Base-by-base conservation (phyloP, 2,888 invertebrate genomes). In the Orchesellides sinensis region DNA sequence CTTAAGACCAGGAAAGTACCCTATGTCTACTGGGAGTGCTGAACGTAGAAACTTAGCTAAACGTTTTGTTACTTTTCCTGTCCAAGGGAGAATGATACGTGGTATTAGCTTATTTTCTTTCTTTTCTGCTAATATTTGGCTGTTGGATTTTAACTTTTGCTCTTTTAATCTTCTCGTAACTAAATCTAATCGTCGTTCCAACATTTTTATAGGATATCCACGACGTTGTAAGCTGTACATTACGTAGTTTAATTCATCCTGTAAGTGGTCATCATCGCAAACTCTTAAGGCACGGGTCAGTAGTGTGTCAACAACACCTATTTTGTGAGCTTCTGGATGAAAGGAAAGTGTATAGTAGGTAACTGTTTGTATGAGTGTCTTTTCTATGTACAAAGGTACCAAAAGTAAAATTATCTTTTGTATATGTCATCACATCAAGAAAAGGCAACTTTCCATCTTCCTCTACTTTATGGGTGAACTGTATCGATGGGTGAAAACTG, bases 271-370 rank as follows among this genome's bases (percentile, higher is more conserved):
- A n/a, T 29, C 61, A 32, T 74, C 74, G 45, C 56, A 81, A 14
- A 81, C 14, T 32, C 21, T n/a, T n/a, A n/a, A n/a, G n/a, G 68
- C 68, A 12, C 68, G 2, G 1, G 49, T 47, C 1, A 68, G 25
- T 17, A 47, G 25, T 25, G 47, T 68, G 52, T 47, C 68, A 2
- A 68, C 52, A 1, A 68, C 68, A 12, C 40, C 32, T 4, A 74
- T 49, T 35, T 74, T 74, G 21, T 84, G 85, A 32, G 82, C 23
- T 1, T 52, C 69, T 29, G 80, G 77, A 65, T 84, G 84, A 27
- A 29, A 70, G 14, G 78, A 78, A n/a, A n/a, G n/a, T n/a, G n/a
- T n/a, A n/a, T n/a, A n/a, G n/a, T n/a, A 77, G 21, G 23, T 82
- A 82, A 10, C 6, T 40, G 14, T 65, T 40, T 0, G 74, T 69